phyloP scores from a whole-genome alignment of 2,888 invertebrate species.

The Arctia plantaginis region DNA sequence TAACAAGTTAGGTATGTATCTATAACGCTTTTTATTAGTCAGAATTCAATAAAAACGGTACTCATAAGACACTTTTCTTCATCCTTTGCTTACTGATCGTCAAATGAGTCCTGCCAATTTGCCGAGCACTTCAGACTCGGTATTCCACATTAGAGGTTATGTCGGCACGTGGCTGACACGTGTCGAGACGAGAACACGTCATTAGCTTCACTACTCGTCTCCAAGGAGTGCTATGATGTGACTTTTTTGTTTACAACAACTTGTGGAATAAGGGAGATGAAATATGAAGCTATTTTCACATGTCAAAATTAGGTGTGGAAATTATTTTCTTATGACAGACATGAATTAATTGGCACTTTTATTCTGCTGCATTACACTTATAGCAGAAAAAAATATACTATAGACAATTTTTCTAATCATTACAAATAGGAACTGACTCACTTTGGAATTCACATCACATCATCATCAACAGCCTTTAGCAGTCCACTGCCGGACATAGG shows the following conservation, averaged over 20 bases:
- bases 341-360: neutral
- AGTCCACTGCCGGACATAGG: too few species aligned
- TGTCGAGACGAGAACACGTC: constrained; percentile 76
- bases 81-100: constrained; percentile 37
- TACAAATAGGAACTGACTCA: neutral
- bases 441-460: too few species aligned
- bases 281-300: neutral
- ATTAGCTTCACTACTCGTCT: constrained; percentile 76
- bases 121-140: constrained; percentile 38
- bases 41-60: neutral
- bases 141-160: constrained; percentile 68
- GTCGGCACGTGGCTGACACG: constrained; percentile 78
- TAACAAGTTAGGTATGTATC: neutral
- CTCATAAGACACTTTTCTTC: constrained; percentile 9
- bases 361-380: neutral
- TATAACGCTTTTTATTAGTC: neutral
- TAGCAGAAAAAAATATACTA: too few species aligned
- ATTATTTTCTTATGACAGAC: neutral
- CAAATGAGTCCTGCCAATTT: constrained; percentile 50
- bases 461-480: too few species aligned
- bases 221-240: constrained; percentile 62
- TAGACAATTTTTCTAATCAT: neutral
- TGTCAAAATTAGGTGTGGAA: neutral
- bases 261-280: constrained; percentile 22
- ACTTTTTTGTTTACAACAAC: constrained; percentile 55